Evolutionary conservation across 2,113 vertebrate species (phyloP), one percentile per base, ranked within the genome.

Genomic region (Platycercus adscitus): DNA sequence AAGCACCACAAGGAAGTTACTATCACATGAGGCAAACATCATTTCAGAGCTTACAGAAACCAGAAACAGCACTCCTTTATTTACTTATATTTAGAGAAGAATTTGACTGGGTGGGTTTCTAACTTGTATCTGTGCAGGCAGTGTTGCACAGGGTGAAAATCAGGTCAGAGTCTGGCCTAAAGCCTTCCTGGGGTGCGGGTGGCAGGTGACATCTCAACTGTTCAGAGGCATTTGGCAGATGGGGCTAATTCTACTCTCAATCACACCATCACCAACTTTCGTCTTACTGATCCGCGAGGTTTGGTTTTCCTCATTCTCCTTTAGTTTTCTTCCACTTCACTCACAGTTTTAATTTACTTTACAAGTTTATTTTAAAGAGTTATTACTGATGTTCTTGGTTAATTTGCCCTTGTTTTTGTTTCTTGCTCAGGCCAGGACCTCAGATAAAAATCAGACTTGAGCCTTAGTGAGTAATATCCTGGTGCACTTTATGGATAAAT

Each of bases 401-500:
- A 52, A 86, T 86, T 96, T 96, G 31, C 49, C 75, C 39, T 97
- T 94, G 85, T 56, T 95, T 97, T 97, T 96, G 81, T 96, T 94
- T 88, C 88, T 94, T 81, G 86, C 89, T 96, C 80, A 96, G 95
- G 90, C 87, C 75, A 90, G 87, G 96, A 96, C 86, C 91, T 95
- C 97, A 93, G 96, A 96, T 95, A 97, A 97, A 95, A 97, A 97
- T 96, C 96, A 97, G 95, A 88, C 95, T 97, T 82, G 65, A 95
- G 91, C 68, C 86, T 97, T 88, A 95, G 81, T 92, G 89, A 97
- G 92, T 77, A 93, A 97, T 91, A 97, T 89, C 91, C 91, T 95
- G 92, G 85, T 97, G 91, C 64, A 90, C 85, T 97, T 97, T 87
- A 87, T 95, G 97, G 97, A 97, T 95, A 98, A 98, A 98, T 97